Base-by-base conservation (phyloP, 2,113 vertebrate genomes). In the Ictalurus punctatus region DNA sequence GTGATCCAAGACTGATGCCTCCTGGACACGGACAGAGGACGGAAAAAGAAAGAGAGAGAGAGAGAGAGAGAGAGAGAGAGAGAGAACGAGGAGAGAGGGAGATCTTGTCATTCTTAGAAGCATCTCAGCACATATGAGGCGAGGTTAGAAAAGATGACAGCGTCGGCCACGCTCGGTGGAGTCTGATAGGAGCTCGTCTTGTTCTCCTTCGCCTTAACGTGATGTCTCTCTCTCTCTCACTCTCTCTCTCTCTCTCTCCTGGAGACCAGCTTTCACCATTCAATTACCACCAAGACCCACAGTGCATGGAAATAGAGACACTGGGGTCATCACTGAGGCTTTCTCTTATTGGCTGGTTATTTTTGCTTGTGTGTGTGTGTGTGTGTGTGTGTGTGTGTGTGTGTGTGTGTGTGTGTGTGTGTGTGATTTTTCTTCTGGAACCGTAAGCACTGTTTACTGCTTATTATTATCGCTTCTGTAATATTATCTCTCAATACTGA, bases 1-100 rank as follows among this genome's bases (percentile, higher is more conserved):
- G 94, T 95, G 96, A 96, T 95, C 95, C 96, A 95, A 93, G 95
- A 96, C 95, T 94, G 95, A 96, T 95, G 94, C 91, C 65, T 93
- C 90, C 93, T 91, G 88, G 93, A 93, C 89, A 84, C 73, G 52
- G 89, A 85, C 86, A 84, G 87, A 93, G 93, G 92, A 93, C 40
- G 40, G 93, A 91, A 91, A 84, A 73, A 52, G 76, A 74, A 67
- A 90, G 73, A 89, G 76, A 23, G 10, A 65, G 69, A 85, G 52
- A n/a, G n/a, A n/a, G 73, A 89, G 76, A 23, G 10, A 52, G 76
- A 74, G 58, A 90, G 73, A 89, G 76, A 23, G 10, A 40, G 79
- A 83, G 92, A 93, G 83, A 83, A 92, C 92, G 92, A 83, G 48
- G 59, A 74, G 85, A 88, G 63, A 52, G 76, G 21, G 85, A 84